Percentiles rank a stretch among this genome's conserved stretches.
Evolutionary conservation across 2,797 vertebrate species (phyloP).

Genomic region (Euthynnus affinis): DNA sequence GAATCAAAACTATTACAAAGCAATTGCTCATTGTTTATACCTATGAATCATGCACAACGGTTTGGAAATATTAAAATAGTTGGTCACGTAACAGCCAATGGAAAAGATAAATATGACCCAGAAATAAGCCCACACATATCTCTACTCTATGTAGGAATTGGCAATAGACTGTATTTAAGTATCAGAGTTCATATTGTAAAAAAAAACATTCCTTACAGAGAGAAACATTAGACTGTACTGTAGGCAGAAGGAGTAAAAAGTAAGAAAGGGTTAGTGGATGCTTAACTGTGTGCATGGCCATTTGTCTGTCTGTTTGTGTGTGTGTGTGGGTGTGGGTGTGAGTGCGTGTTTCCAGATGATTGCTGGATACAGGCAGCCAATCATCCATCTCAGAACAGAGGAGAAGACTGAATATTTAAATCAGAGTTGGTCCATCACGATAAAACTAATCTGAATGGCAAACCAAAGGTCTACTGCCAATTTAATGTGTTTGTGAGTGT

Average conservation of each 20-base stretch:
- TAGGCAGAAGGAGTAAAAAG: background rate
- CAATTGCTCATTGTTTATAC: background rate
- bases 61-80: background rate
- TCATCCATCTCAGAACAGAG: constrained; percentile 43
- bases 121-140: background rate
- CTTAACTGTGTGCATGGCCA: background rate
- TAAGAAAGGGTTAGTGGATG: background rate
- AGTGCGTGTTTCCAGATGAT: constrained; percentile 39
- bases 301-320: background rate
- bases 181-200: background rate
- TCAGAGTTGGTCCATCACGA: constrained; percentile 58
- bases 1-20: background rate
- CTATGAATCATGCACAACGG: background rate
- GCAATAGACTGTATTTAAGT: background rate
- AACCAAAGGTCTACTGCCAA: constrained; percentile 57
- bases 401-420: constrained; percentile 74
- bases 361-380: constrained; percentile 28
- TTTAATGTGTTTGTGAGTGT: constrained; percentile 25
- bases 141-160: background rate
- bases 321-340: constrained; percentile 16
- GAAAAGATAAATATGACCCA: background rate
- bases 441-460: constrained; percentile 71
- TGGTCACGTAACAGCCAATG: background rate
- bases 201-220: background rate
- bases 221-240: background rate